Evolutionary conservation across 1,140 invertebrate species (phyloP), one percentile per base, ranked within the genome.

Genomic region (Ceratoteleas bidentatus): DNA sequence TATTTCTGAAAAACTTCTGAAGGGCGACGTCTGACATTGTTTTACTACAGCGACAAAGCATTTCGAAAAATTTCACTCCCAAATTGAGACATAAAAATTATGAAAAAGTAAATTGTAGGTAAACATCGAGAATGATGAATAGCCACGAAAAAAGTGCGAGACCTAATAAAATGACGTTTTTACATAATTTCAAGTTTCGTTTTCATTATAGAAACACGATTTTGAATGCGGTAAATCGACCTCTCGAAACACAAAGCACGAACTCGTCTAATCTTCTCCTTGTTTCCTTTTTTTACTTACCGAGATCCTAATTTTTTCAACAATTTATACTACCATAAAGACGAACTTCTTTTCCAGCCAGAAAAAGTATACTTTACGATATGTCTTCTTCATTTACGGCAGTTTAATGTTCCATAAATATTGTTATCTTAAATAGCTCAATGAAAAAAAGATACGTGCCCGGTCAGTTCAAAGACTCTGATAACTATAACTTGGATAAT

Each of bases 371-470:
- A 40, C 32, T 66, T 66, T 66, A 54, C 15, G 62, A 54, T 16
- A 43, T 53, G 43, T 54, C 62, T 34, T 54, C 45, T 11, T 49
- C 16, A 54, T 10, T 54, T 50, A 66, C 40, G 62, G 24, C 34
- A 32, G 13, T 66, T 66, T 43, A 66, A 66, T 14, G 62, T 54
- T 53, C 14, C 62, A 54, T 66, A 66, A 66, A 66, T 32, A 54
- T 54, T 38, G 38, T 54, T 64, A 54, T 45, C 34, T 66, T 38
- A 45, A 54, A 66, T 38, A 52, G 16, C 10, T 1, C 13, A 52
- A 50, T 32, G 45, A 52, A 64, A 52, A 40, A 14, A 38, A 52
- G 11, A 10, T 8, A 60, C 13, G 47, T 43, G 13, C 40, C 16
- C 33, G 24, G 33, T 36, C 14, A 45, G 16, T 45, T 45, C 11